Evolutionary conservation across 1,140 invertebrate genomes (phyloP), one percentile per base, ranked within the genome.

Genomic region (Arctopsyche grandis): DNA sequence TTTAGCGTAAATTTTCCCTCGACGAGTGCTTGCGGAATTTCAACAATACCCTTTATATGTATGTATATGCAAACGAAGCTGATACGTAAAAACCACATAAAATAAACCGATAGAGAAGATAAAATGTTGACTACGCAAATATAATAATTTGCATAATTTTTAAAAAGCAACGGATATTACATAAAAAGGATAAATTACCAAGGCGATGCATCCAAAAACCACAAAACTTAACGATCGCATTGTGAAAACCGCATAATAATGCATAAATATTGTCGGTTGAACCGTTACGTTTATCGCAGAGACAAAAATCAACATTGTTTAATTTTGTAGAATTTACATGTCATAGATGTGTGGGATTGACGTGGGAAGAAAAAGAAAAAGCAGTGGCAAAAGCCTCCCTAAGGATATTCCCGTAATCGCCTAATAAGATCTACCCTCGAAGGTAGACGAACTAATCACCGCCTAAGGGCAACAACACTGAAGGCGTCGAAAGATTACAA

Each of bases 1-100:
- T 71, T 46, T 71, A 71, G 44, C 63, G 63, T 22, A 66, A 66
- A 66, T 26, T 66, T 66, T 66, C 63, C 63, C n/a, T 7, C 7
- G n/a, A 60, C 56, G 56, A 60, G 56, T 60, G 56, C 16, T n/a
- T 21, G 56, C 56, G 16, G 7, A 60, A 19, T 19, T 21, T n/a
- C 48, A n/a, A n/a, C 1, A n/a, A 52, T 52, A 52, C 16, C 16
- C 48, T 52, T 52, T 46, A 9, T 46, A n/a, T n/a, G n/a, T 56
- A 14, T 56, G 19, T 56, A 56, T 14, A 56, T 12, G 12, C 52
- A 12, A 14, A 7, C 4, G 52, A 56, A 14, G 19, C 12, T 7
- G 14, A n/a, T 56, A 16, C 14, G 52, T 14, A 56, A 56, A n/a
- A n/a, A n/a, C n/a, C n/a, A n/a, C n/a, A n/a, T n/a, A n/a, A n/a